Base-by-base conservation (phyloP, 2,888 invertebrate genomes). In the Lampropteryx suffumata region DNA sequence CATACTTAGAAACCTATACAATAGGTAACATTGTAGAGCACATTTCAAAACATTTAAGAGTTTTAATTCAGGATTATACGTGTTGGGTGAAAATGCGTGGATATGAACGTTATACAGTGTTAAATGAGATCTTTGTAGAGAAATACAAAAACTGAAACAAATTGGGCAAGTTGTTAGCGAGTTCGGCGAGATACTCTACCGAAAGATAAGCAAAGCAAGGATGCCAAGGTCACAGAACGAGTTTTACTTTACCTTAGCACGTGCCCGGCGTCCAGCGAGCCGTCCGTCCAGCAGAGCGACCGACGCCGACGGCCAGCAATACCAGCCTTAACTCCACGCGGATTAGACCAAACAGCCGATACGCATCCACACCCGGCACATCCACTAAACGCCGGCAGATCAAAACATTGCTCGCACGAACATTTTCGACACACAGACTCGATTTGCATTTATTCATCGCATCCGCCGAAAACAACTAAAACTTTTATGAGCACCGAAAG, bases 401-500 rank as follows among this genome's bases (percentile, higher is more conserved):
- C 85, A 85, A 86, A 87, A 84, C 88, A 89, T 87, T 79, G 77
- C 82, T 80, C 76, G 82, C 87, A 81, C 86, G 80, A 81, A 84
- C 79, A 79, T 87, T 88, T 84, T 85, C 82, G 75, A 85, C 87
- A 85, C 87, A 87, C 86, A 81, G 84, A 85, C 84, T 80, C 76
- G 85, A 85, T 82, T 87, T 78, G 86, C 87, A 87, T 90, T 82
- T 90, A 90, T 88, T 86, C 90, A 90, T 90, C 89, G 88, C 90
- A 90, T 90, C 84, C 89, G 87, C 83, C 79, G 80, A 84, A 82
- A 84, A 79, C 86, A 84, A 83, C 75, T 76, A 79, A 76, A 76
- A 76, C 76, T 80, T 83, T 86, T 83, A 86, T 77, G 75, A 81
- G 76, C 83, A 78, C 80, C 73, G 69, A 82, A 82, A 77, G 71